These are phyloP conservation scores for Hephaestus fuliginosus DNA, from an alignment of 2,797 vertebrate genomes.

Conservation along the genomic window DNA sequence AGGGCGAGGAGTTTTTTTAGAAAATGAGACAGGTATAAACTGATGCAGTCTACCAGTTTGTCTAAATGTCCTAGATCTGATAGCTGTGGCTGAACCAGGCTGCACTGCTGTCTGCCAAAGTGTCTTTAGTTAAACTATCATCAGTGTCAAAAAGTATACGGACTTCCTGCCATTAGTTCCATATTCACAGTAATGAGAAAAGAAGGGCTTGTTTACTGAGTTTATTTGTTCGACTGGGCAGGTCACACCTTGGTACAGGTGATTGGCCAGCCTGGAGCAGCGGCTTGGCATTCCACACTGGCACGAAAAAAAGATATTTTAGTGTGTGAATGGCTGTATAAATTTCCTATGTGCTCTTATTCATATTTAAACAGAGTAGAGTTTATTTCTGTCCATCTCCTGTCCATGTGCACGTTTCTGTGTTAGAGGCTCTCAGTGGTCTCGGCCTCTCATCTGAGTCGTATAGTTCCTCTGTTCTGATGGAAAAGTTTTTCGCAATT, in stretches of 20 bases:
- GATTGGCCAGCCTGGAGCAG: not conserved
- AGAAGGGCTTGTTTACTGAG: not conserved
- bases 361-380: not conserved
- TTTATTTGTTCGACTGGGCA: not conserved
- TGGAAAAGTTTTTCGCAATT: not conserved
- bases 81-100: not conserved
- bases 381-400: not conserved
- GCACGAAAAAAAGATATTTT: not conserved
- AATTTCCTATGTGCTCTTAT: not conserved
- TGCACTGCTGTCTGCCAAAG: not conserved
- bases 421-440: not conserved
- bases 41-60: not conserved
- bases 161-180: not conserved
- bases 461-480: not conserved
- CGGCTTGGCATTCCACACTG: not conserved
- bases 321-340: not conserved
- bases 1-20: not conserved
- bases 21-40: not conserved
- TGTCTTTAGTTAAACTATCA: not conserved
- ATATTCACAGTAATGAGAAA: not conserved
- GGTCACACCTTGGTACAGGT: not conserved
- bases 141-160: too few relatives aligned
- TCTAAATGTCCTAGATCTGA: not conserved
- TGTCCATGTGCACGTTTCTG: not conserved
- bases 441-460: conserved; percentile 4